A percentile compares a stretch with the other conserved stretches of the same genome.
These are phyloP conservation scores for Chromobotia macracanthus DNA, from an alignment of 2,797 vertebrate genomes.

Conservation along the genomic window DNA sequence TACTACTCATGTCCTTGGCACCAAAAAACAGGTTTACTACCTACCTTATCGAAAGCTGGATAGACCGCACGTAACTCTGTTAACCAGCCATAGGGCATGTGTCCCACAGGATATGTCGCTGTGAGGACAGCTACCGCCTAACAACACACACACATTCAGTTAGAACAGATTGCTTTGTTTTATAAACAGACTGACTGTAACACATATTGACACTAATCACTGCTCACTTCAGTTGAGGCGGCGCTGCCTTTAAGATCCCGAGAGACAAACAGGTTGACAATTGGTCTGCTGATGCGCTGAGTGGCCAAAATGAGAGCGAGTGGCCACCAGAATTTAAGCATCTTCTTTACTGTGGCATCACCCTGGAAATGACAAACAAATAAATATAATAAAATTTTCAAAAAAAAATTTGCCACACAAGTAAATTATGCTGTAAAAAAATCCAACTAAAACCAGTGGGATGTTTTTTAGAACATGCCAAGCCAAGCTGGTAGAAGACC, in stretches of 20 bases:
- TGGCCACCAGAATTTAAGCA: constrained; percentile 99
- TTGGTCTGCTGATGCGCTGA: constrained; percentile 94
- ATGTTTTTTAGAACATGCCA: no score
- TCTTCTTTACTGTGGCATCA: constrained; percentile 93
- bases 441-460: no score
- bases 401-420: no score
- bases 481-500: no score
- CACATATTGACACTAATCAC: constrained; percentile 23
- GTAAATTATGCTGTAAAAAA: neutral
- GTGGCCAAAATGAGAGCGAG: constrained; percentile 96
- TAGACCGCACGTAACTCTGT: constrained; percentile 95
- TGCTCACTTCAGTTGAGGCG: constrained; percentile 87
- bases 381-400: neutral
- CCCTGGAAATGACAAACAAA: constrained; percentile 76
- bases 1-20: neutral
- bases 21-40: constrained; percentile 4
- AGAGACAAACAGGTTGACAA: constrained; percentile 98
- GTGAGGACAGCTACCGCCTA: constrained; percentile 97
- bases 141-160: constrained; percentile 65
- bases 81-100: constrained; percentile 98
- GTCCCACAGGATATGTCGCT: constrained; percentile 96
- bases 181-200: constrained; percentile 21
- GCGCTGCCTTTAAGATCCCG: constrained; percentile 90
- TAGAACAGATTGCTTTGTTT: constrained; percentile 22
- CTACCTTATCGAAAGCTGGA: constrained; percentile 98